Conservation (phyloP, 1,140 invertebrate species). For the Bombus difficillimus region DNA sequence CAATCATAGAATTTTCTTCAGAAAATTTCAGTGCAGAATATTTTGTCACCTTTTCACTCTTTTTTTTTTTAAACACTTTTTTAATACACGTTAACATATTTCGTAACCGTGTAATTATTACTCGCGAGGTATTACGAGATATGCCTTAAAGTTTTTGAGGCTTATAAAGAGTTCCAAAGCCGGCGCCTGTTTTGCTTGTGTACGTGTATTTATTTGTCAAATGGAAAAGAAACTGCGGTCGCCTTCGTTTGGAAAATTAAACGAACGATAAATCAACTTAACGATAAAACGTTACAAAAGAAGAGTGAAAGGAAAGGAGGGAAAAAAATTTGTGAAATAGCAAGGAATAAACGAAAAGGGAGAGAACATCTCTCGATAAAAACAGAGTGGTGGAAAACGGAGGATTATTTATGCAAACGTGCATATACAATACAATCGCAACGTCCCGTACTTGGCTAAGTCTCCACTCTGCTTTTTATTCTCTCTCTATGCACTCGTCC, state of each 20-base stretch:
- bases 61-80: too few species aligned
- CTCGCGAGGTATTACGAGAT: background rate
- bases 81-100: background rate
- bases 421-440: background rate
- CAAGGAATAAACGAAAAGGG: background rate
- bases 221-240: background rate
- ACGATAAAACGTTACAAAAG: constrained; percentile 14
- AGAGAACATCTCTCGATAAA: background rate
- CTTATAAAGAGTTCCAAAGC: constrained; percentile 32
- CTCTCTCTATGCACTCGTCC: constrained; percentile 12
- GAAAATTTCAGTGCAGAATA: background rate
- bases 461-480: background rate
- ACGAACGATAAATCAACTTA: constrained; percentile 21
- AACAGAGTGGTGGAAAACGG: background rate
- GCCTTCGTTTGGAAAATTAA: constrained; percentile 26
- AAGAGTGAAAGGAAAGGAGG: background rate
- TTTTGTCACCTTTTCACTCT: background rate
- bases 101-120: constrained; percentile 34
- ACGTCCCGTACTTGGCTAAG: background rate
- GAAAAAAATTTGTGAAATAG: background rate
- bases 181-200: too few species aligned
- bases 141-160: constrained; percentile 10
- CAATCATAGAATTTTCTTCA: background rate
- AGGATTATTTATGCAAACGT: constrained; percentile 40
- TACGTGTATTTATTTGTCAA: background rate